Evolutionary conservation across 1,140 invertebrate genomes (phyloP), one percentile per base, ranked within the genome.

Genomic region (Carposina sasakii): DNA sequence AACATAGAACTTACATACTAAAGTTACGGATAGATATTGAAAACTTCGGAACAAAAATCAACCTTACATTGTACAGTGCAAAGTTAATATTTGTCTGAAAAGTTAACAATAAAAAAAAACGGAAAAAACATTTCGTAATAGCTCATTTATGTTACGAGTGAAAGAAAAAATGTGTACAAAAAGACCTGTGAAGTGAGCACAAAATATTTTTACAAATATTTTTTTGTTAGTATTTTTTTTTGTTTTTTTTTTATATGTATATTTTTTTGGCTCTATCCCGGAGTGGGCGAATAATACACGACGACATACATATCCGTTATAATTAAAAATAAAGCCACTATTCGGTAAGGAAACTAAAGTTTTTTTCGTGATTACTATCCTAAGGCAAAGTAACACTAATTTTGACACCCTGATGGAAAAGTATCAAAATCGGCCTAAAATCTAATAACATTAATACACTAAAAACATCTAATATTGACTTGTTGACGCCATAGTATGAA

Each of bases 241-340:
- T 52, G 66, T 68, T 73, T 61, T 53, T 55, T 57, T 41, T 53
- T 48, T 57, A 47, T 63, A 56, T 60, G 48, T 57, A 60, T 57
- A 59, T 53, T 67, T 71, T 70, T 62, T 63, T 57, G 51, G 67
- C 73, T 70, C 76, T 82, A 78, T 52, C 72, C 76, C 79, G 76
- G 72, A 71, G 67, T 45, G 75, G 76, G 72, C 55, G 59, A 71
- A 65, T 68, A 60, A 47, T 52, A 77, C 73, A 78, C 76, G 75
- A 79, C 79, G 76, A 83, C 79, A 72, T 67, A 76, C 47, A 72
- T 54, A 63, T 52, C 16, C 5, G 16, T n/a, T 13, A 9, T 36
- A 36, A n/a, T 36, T 9, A 36, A 36, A 36, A n/a, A 36, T 16
- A n/a, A 15, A 8, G 33, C 5, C 15, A 36, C 4, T 41, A 9